Conservation (phyloP, 2,797 vertebrate species). For the Heterohyrax brucei region DNA sequence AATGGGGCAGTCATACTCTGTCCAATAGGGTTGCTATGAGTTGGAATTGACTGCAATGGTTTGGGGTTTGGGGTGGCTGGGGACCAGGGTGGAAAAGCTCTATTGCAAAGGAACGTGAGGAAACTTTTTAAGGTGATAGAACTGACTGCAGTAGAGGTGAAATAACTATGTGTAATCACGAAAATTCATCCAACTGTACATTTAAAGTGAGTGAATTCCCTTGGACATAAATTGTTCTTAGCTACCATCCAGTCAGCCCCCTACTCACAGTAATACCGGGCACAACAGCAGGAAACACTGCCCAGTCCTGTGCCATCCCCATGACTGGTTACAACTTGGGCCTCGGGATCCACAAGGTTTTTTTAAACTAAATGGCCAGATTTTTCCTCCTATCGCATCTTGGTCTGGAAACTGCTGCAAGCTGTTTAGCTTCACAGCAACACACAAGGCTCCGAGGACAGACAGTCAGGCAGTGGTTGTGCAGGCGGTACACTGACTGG, state of each 20-base stretch:
- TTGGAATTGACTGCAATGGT: too few species aligned
- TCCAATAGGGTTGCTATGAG: too few species aligned
- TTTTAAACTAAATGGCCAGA: background rate
- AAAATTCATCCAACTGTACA: background rate
- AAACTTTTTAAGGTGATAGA: background rate
- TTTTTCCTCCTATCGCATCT: background rate
- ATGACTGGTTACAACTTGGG: background rate
- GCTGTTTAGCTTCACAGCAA: background rate
- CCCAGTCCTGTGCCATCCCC: background rate
- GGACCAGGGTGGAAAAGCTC: background rate
- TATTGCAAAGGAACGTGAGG: background rate
- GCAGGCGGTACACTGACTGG: too few species aligned
- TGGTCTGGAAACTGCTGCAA: too few species aligned
- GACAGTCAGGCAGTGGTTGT: background rate
- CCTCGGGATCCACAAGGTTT: background rate
- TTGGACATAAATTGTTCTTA: background rate
- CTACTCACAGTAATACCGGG: background rate
- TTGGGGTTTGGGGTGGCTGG: too few species aligned
- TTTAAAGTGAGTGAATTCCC: background rate
- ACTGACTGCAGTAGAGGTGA: background rate
- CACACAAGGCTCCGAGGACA: background rate
- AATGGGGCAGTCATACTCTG: too few species aligned
- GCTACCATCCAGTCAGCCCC: background rate
- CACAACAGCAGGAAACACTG: background rate
- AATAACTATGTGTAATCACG: background rate